phyloP scores from a whole-genome alignment of 2,113 vertebrate genomes.

The Ornithorhynchus anatinus region DNA sequence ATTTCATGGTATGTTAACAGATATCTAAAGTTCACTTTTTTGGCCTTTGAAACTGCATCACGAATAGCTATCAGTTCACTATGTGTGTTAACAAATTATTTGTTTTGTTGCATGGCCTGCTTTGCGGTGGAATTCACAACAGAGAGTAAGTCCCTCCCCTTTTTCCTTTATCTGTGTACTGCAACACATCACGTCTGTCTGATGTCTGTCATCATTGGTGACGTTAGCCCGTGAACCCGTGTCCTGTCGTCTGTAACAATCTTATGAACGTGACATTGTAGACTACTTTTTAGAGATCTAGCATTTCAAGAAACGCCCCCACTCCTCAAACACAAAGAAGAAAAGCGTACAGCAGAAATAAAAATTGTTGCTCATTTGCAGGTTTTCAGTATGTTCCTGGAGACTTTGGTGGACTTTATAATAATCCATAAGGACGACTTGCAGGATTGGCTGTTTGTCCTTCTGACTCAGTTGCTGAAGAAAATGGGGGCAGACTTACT shows the following conservation, averaged over 20 bases:
- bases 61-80: constrained; percentile 58
- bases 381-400: constrained; percentile 99
- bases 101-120: constrained; percentile 93
- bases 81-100: constrained; percentile 73
- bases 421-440: constrained; percentile 95
- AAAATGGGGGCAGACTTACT: constrained; percentile 98
- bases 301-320: background rate
- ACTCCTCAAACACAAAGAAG: too few relatives aligned
- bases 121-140: constrained; percentile 93
- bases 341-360: too few relatives aligned
- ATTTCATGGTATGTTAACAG: constrained; percentile 13
- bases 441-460: constrained; percentile 98
- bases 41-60: constrained; percentile 65
- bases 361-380: constrained; percentile 53
- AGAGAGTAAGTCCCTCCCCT: constrained; percentile 93
- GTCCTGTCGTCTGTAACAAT: too few relatives aligned
- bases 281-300: background rate
- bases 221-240: constrained; percentile 32
- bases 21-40: constrained; percentile 20
- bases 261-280: too few relatives aligned
- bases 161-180: constrained; percentile 46
- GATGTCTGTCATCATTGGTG: background rate
- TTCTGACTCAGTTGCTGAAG: constrained; percentile 96
- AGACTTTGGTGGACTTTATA: constrained; percentile 97
- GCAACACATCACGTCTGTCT: constrained; percentile 3